Conservation (phyloP, 2,888 invertebrate species). For the Cephus runcator region DNA sequence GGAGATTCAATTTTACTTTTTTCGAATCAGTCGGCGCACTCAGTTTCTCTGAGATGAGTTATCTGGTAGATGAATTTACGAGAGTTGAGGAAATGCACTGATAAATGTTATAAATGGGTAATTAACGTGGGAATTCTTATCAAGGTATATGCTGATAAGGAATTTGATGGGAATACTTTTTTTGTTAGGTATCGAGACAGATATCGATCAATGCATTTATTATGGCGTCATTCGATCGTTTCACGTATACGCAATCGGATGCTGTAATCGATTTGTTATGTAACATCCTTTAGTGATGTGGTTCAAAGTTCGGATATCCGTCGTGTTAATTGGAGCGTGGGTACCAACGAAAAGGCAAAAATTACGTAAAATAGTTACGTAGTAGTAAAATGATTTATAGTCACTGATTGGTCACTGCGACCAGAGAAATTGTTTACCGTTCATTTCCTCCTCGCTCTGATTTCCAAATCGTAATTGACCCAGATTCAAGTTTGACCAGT, state of each 20-base stretch:
- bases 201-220: constrained; percentile 16
- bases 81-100: background rate
- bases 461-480: background rate
- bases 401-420: background rate
- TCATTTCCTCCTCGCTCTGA: background rate
- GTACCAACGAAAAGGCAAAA: background rate
- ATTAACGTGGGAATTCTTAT: background rate
- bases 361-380: no score
- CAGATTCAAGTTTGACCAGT: background rate
- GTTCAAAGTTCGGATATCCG: background rate
- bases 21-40: background rate
- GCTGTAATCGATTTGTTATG: background rate
- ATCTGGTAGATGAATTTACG: background rate
- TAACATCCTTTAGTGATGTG: background rate
- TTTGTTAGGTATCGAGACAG: background rate
- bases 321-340: background rate
- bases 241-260: constrained; percentile 23
- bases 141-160: background rate
- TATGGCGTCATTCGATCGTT: constrained; percentile 26
- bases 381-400: background rate
- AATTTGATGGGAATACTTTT: background rate
- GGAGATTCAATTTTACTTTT: background rate
- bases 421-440: background rate
- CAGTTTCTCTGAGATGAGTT: background rate
- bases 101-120: background rate